Percentiles rank a stretch among this genome's conserved stretches.
phyloP scores from a whole-genome alignment of 2,797 vertebrate species.

The Eremophila alpestris region DNA sequence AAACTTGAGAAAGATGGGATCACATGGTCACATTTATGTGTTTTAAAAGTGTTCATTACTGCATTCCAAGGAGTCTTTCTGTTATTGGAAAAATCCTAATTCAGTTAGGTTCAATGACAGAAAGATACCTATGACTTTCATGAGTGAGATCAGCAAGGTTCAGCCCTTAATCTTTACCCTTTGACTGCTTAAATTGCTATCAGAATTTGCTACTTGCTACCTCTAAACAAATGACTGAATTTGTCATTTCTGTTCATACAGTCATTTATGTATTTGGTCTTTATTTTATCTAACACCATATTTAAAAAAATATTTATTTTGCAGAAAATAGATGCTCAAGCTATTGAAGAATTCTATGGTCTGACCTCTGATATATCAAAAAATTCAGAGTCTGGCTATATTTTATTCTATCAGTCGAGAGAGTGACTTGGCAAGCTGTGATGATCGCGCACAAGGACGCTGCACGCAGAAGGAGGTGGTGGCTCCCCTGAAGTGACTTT shows the following conservation, averaged over 20 bases:
- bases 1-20: background rate
- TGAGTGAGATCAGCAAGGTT: background rate
- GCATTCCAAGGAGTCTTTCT: background rate
- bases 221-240: background rate
- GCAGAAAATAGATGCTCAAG: slow-evolving; percentile 98
- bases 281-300: background rate
- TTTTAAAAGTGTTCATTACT: background rate
- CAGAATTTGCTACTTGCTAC: background rate
- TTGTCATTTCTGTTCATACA: background rate
- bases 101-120: background rate
- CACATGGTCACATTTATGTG: background rate
- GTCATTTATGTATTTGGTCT: background rate
- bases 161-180: background rate
- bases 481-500: slow-evolving; percentile 21
- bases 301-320: slow-evolving; percentile 7
- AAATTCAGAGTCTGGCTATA: slow-evolving; percentile 99
- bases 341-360: slow-evolving; percentile 99
- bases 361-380: slow-evolving; percentile 99
- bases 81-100: background rate
- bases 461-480: background rate
- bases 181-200: background rate
- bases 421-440: slow-evolving; percentile 81
- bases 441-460: background rate
- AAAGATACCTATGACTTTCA: background rate
- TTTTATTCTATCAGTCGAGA: slow-evolving; percentile 99